Evolutionary conservation across 2,888 invertebrate genomes (phyloP).

Genomic region (Erynnis tages): DNA sequence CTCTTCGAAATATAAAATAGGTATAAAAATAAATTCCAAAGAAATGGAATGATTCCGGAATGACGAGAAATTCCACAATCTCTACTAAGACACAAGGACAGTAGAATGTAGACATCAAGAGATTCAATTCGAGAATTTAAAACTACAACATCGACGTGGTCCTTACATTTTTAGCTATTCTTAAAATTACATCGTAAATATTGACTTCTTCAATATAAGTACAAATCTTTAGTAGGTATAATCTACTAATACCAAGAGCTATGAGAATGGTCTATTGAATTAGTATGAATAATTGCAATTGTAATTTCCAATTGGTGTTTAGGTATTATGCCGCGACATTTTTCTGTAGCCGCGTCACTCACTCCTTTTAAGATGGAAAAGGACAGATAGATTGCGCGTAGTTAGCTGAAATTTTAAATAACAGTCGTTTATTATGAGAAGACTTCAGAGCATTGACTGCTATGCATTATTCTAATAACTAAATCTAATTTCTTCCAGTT

Average conservation of each 20-base stretch:
- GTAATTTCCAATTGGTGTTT: not conserved
- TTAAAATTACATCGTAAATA: constrained; percentile 15
- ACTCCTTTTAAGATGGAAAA: not conserved
- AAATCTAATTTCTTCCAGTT: no score
- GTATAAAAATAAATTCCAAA: constrained; percentile 46
- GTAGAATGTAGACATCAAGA: constrained; percentile 33
- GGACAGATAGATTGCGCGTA: not conserved
- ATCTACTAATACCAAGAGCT: not conserved
- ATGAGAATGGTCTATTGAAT: constrained; percentile 7
- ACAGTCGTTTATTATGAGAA: constrained; percentile 3
- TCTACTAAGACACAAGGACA: constrained; percentile 17
- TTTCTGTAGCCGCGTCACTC: not conserved
- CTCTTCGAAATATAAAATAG: constrained; percentile 16
- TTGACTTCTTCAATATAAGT: constrained; percentile 23
- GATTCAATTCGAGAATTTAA: constrained; percentile 35
- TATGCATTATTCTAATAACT: no score
- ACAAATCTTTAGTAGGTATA: constrained; percentile 7
- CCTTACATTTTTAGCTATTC: constrained; percentile 18
- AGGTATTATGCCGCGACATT: not conserved
- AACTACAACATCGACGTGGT: constrained; percentile 24
- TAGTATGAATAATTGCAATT: not conserved
- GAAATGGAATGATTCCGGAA: constrained; percentile 59
- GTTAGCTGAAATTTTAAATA: constrained; percentile 10
- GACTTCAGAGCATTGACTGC: constrained; percentile 3
- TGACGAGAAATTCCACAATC: constrained; percentile 35